A percentile compares a stretch with the other conserved stretches of the same genome.
phyloP scores from a whole-genome alignment of 2,888 invertebrate species.

The Leptopilina syphax region DNA sequence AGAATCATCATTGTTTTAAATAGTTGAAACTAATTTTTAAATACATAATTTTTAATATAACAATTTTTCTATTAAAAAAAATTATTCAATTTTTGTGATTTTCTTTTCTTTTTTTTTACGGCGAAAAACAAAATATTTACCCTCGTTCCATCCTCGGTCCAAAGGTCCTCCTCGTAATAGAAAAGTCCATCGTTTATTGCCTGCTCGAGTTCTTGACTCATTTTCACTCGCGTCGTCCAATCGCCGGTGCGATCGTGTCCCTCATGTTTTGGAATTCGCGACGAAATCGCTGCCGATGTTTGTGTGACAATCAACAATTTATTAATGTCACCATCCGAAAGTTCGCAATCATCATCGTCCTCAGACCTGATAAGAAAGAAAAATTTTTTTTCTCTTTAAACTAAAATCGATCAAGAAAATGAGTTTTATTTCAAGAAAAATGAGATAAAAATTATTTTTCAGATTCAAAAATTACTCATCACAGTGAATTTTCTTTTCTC shows the following conservation, averaged over 20 bases:
- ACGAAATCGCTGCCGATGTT: constrained; percentile 75
- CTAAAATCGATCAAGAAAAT: too few relatives aligned
- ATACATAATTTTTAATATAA: too few relatives aligned
- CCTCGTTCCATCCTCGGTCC: constrained; percentile 82
- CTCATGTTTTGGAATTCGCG: constrained; percentile 87
- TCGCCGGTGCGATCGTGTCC: constrained; percentile 95
- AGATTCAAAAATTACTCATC: constrained; percentile 51
- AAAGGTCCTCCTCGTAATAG: constrained; percentile 96
- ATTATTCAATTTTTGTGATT: too few relatives aligned
- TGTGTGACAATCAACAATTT: constrained; percentile 97
- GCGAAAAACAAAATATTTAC: constrained; percentile 66
- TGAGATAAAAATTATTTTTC: constrained; percentile 23
- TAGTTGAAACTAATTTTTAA: too few relatives aligned
- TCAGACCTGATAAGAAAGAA: constrained; percentile 81
- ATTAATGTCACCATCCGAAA: constrained; percentile 94
- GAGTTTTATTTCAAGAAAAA: too few relatives aligned
- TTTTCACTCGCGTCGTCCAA: constrained; percentile 93
- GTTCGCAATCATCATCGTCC: constrained; percentile 89
- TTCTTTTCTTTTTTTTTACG: too few relatives aligned
- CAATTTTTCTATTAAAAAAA: too few relatives aligned
- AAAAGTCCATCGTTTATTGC: constrained; percentile 98
- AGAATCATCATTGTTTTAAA: too few relatives aligned
- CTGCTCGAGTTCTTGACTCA: constrained; percentile 95
- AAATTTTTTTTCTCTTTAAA: neutral
- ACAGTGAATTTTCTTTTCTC: constrained; percentile 50